Conservation (phyloP, 2,797 vertebrate genomes). For the Acipenser ruthenus region DNA sequence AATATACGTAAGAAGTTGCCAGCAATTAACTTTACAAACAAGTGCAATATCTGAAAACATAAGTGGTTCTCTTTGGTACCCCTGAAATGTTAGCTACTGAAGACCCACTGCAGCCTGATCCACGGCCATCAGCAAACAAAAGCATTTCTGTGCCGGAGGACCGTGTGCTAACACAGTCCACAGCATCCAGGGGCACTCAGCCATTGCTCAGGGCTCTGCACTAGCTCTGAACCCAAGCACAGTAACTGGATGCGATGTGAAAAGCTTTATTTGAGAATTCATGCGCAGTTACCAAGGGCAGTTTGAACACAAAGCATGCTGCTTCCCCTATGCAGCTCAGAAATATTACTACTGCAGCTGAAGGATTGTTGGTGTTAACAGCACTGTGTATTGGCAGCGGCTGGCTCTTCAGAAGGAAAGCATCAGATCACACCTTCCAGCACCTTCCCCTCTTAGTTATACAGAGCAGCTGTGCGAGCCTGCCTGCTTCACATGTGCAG, state of each 20-base stretch:
- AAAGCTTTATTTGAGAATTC: neutral
- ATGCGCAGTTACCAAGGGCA: neutral
- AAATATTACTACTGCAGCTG: neutral
- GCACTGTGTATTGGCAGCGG: neutral
- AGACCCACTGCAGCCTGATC: neutral
- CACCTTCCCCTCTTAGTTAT: neutral
- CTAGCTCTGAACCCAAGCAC: neutral
- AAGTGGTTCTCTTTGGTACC: neutral
- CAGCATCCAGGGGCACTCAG: neutral
- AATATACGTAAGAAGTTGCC: neutral
- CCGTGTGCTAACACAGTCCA: neutral
- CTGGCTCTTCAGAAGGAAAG: neutral
- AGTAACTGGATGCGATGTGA: neutral
- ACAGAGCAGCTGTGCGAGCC: neutral
- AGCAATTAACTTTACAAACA: neutral
- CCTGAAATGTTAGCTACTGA: neutral
- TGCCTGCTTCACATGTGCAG: neutral
- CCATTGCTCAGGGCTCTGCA: neutral
- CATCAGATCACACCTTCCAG: slow-evolving; percentile 1
- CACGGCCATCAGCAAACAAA: neutral
- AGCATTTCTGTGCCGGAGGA: neutral
- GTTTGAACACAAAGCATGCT: neutral
- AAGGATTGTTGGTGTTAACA: neutral
- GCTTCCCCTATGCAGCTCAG: too few relatives aligned
- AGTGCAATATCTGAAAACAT: too few relatives aligned